Evolutionary conservation across 2,888 invertebrate genomes (phyloP).

Genomic region (Pegoplata infirma): DNA sequence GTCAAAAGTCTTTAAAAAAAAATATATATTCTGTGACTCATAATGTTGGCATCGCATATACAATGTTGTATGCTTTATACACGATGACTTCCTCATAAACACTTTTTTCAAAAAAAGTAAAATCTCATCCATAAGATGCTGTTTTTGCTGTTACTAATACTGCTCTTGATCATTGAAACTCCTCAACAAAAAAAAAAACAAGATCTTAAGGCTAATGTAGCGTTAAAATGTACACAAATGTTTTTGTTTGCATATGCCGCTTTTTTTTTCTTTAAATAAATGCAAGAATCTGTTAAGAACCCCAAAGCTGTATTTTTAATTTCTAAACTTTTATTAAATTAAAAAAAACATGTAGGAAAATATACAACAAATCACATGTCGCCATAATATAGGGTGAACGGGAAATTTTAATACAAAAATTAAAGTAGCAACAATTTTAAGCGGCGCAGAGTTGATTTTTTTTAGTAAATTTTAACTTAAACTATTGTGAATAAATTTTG

Average conservation of each 20-base stretch:
- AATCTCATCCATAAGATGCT: neutral
- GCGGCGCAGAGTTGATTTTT: too few relatives aligned
- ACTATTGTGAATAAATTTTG: too few relatives aligned
- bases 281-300: neutral
- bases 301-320: neutral
- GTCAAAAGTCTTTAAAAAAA: neutral
- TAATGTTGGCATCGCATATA: conserved; percentile 17
- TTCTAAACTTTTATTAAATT: neutral
- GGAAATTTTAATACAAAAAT: too few relatives aligned
- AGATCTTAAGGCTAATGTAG: conserved; percentile 16
- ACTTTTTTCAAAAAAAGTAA: neutral
- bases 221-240: conserved; percentile 20
- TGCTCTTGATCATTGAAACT: neutral
- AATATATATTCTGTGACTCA: conserved; percentile 47
- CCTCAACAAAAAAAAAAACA: neutral
- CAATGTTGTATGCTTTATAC: neutral
- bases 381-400: too few relatives aligned
- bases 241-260: conserved; percentile 19
- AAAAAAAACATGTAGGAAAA: neutral
- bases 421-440: too few relatives aligned
- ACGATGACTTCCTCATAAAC: neutral
- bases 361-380: too few relatives aligned
- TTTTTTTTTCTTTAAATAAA: neutral
- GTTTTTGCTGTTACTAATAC: too few relatives aligned
- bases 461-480: too few relatives aligned